Evolutionary conservation across 1,140 invertebrate species (phyloP).

Genomic region (Zaprionus lachaisei): DNA sequence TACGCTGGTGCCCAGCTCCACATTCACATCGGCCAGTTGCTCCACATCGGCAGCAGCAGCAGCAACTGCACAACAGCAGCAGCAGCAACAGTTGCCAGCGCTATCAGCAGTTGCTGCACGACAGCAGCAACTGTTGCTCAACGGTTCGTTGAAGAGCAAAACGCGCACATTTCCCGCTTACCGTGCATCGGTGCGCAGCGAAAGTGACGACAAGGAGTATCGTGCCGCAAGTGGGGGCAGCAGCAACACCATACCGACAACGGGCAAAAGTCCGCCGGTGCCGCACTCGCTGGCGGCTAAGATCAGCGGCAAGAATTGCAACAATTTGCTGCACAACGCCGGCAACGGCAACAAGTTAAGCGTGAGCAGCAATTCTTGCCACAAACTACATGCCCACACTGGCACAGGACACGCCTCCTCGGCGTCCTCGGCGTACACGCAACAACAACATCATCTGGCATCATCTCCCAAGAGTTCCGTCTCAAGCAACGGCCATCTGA

Average conservation of each 20-base stretch:
- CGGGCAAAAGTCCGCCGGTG: slow-evolving; percentile 76
- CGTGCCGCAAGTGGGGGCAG: slow-evolving; percentile 17
- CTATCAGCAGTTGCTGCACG: slow-evolving; percentile 66
- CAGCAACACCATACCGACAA: slow-evolving; percentile 74
- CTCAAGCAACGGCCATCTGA: slow-evolving; percentile 82
- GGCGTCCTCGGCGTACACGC: slow-evolving; percentile 21
- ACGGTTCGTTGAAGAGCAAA: slow-evolving; percentile 75
- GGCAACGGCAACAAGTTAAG: slow-evolving; percentile 65
- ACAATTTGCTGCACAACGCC: slow-evolving; percentile 64
- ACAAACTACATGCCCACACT: slow-evolving; percentile 74
- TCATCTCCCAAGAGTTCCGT: slow-evolving; percentile 80
- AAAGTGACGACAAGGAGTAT: slow-evolving; percentile 70
- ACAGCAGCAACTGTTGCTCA: slow-evolving; percentile 72
- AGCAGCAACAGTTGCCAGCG: slow-evolving; percentile 54
- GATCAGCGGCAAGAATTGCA: slow-evolving; percentile 81
- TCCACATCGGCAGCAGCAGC: slow-evolving; percentile 13
- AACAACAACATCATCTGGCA: slow-evolving; percentile 54
- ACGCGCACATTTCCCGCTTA: slow-evolving; percentile 72
- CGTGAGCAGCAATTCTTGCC: slow-evolving; percentile 81
- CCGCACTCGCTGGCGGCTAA: slow-evolving; percentile 80
- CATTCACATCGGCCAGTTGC: slow-evolving; percentile 40
- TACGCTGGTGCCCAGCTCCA: slow-evolving; percentile 29
- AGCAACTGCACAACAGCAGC: slow-evolving; percentile 15
- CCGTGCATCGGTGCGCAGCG: slow-evolving; percentile 71
- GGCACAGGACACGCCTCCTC: slow-evolving; percentile 15